These are phyloP conservation scores for Physocephala rufipes DNA, from an alignment of 2,888 invertebrate genomes.

Conservation along the genomic window DNA sequence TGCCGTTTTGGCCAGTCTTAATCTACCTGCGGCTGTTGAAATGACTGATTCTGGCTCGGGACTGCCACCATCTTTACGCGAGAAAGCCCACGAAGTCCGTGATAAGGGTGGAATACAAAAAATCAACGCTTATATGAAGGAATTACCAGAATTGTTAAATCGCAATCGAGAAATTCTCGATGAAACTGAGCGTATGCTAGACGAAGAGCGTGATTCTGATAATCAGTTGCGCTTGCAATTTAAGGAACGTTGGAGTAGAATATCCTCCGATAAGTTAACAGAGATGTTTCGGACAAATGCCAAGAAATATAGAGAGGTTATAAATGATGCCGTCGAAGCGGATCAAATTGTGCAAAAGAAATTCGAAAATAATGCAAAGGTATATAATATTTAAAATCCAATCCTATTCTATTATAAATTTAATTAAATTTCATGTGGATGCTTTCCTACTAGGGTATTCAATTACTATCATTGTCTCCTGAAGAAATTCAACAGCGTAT, in stretches of 20 bases:
- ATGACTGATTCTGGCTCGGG: slow-evolving; percentile 74
- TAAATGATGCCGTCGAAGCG: slow-evolving; percentile 86
- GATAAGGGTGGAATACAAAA: slow-evolving; percentile 79
- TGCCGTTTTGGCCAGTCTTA: slow-evolving; percentile 89
- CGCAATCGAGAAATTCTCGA: slow-evolving; percentile 94
- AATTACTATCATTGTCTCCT: slow-evolving; percentile 80
- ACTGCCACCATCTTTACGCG: slow-evolving; percentile 87
- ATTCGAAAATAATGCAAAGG: slow-evolving; percentile 75
- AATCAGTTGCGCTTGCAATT: slow-evolving; percentile 88
- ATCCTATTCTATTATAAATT: background rate
- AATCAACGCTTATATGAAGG: slow-evolving; percentile 78
- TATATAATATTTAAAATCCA: slow-evolving; percentile 47
- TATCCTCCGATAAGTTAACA: slow-evolving; percentile 86
- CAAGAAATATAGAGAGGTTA: slow-evolving; percentile 91
- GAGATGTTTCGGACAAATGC: slow-evolving; percentile 88
- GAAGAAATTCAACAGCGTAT: slow-evolving; percentile 75
- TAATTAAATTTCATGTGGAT: background rate
- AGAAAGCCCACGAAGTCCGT: slow-evolving; percentile 83
- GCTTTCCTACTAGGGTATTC: slow-evolving; percentile 71
- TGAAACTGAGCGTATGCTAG: slow-evolving; percentile 86
- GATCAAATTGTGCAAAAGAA: slow-evolving; percentile 89
- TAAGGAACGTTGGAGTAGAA: slow-evolving; percentile 91
- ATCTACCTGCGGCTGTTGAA: slow-evolving; percentile 97
- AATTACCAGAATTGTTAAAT: slow-evolving; percentile 89
- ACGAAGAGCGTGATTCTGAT: slow-evolving; percentile 93